Evolutionary conservation across 2,888 invertebrate species (phyloP).

Genomic region (Trissolcus japonicus): DNA sequence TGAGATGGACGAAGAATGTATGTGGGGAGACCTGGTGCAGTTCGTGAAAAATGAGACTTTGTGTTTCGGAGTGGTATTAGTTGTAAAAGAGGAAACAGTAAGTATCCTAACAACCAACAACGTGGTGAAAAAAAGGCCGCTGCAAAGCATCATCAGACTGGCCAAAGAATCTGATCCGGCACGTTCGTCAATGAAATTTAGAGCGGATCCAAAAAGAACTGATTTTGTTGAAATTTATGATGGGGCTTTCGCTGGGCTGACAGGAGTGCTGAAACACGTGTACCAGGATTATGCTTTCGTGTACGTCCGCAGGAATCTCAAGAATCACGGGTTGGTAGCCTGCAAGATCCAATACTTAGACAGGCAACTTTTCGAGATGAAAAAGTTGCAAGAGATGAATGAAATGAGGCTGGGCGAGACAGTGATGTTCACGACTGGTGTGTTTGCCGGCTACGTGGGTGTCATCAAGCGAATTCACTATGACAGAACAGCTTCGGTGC

Average conservation of each 20-base stretch:
- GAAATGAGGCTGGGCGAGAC: background rate
- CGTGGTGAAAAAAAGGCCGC: background rate
- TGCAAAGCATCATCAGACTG: background rate
- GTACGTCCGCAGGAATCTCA: background rate
- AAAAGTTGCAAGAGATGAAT: background rate
- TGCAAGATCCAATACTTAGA: background rate
- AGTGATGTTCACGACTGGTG: background rate
- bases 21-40: conserved; percentile 1
- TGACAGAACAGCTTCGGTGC: background rate
- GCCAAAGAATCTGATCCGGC: background rate
- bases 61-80: background rate
- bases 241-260: background rate
- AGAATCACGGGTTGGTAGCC: background rate
- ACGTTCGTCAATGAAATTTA: background rate
- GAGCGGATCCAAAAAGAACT: background rate
- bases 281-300: background rate
- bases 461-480: background rate
- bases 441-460: background rate
- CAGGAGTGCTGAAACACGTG: background rate
- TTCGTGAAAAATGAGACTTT: background rate
- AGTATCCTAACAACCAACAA: background rate
- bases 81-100: background rate
- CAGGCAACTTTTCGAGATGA: background rate
- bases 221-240: background rate
- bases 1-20: background rate